These are phyloP conservation scores for Solea senegalensis DNA, from an alignment of 2,113 vertebrate genomes.

Conservation along the genomic window DNA sequence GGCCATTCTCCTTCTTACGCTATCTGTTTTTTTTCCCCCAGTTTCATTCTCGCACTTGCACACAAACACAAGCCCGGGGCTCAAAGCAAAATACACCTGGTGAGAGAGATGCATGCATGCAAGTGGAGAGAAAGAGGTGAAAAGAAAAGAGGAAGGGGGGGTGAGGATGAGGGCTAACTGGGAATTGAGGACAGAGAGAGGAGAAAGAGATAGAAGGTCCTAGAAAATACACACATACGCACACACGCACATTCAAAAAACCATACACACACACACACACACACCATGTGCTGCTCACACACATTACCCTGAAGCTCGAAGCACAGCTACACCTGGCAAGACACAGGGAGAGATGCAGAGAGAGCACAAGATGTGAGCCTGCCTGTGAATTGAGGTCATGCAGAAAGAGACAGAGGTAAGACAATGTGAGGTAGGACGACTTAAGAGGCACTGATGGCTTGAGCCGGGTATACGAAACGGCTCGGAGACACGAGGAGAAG, in stretches of 20 bases:
- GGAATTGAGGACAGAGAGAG: slow-evolving; percentile 61
- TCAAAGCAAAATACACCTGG: slow-evolving; percentile 74
- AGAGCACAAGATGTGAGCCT: slow-evolving; percentile 59
- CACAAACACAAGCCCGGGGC: slow-evolving; percentile 64
- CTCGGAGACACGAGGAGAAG: slow-evolving; percentile 23
- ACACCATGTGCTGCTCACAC: slow-evolving; percentile 30
- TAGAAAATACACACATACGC: slow-evolving; percentile 21
- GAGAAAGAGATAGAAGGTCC: slow-evolving; percentile 49
- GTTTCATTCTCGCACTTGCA: slow-evolving; percentile 19
- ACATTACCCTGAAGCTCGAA: slow-evolving; percentile 58
- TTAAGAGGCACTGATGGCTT: slow-evolving; percentile 56
- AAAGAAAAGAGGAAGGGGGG: neutral
- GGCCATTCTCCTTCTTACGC: slow-evolving; percentile 52
- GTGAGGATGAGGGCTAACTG: slow-evolving; percentile 14
- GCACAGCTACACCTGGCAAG: slow-evolving; percentile 66
- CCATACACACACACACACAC: slow-evolving; percentile 19
- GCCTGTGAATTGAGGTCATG: slow-evolving; percentile 71
- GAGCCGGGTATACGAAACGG: slow-evolving; percentile 20
- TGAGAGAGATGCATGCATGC: slow-evolving; percentile 55
- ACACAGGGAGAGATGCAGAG: slow-evolving; percentile 39
- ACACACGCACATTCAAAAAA: neutral
- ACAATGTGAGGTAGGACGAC: slow-evolving; percentile 56
- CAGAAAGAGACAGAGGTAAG: slow-evolving; percentile 67
- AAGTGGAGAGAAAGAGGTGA: neutral
- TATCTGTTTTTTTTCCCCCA: neutral